Base-by-base conservation (phyloP, 2,113 vertebrate genomes). In the Eleginops maclovinus region DNA sequence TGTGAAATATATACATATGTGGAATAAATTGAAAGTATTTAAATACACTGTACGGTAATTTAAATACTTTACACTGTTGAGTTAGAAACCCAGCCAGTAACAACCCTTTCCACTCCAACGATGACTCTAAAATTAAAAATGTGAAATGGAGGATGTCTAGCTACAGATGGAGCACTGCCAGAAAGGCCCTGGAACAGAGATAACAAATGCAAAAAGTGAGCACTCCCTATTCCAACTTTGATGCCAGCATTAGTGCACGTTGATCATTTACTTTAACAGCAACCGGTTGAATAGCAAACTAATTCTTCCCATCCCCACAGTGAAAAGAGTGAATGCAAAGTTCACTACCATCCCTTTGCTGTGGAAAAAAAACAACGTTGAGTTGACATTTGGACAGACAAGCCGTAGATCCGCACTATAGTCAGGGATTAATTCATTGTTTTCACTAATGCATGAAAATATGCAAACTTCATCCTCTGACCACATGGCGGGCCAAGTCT, bases 371-470 rank as follows among this genome's bases (percentile, higher is more conserved):
- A 40, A 59, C 28, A 8, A 31, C 12, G 26, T 43, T 21, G 31
- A 17, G 22, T 51, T 66, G 17, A 58, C 51, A 62, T 68, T 70
- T 77, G 53, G 26, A 26, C 47, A 47, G 62, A 36, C 41, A 51
- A 53, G 24, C 47, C 47, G 50, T 47, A 79, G 55, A 84, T 69
- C 64, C 22, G 47, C 10, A 11, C 40, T 28, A 47, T 4, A 41
- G 26, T 4, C 11, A 19, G 40, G 61, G 75, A 85, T 77, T 70
- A 67, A 78, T 51, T 81, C 75, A 85, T 81, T 81, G 81, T 89
- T 84, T 87, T 79, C 24, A 77, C 82, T 61, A 66, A 79, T 65
- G 43, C 66, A 66, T 75, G 59, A 88, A 89, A 79, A 64, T 66
- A 75, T 85, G 82, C 73, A 22, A 77, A 72, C 74, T 81, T 80